phyloP scores from a whole-genome alignment of 2,888 invertebrate species.

The Oligia latruncula region DNA sequence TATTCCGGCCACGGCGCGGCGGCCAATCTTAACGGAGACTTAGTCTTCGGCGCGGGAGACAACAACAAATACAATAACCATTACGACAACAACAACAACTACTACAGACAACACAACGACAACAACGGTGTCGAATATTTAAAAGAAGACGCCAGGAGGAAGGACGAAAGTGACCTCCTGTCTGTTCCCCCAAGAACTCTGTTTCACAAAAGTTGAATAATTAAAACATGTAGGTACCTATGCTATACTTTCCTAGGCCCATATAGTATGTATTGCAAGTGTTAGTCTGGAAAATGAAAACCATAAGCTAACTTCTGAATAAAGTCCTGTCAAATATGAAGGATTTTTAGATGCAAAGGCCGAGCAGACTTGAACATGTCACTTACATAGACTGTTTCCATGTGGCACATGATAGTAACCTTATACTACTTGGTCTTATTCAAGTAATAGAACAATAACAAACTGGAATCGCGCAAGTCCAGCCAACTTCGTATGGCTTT shows the following conservation, averaged over 20 bases:
- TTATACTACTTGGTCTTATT: neutral
- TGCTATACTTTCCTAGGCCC: neutral
- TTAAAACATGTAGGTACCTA: neutral
- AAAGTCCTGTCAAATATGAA: neutral
- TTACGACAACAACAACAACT: too few species aligned
- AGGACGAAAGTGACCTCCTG: neutral
- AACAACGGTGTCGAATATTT: neutral
- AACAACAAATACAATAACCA: too few species aligned
- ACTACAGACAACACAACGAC: too few species aligned
- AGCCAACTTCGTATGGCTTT: constrained; percentile 30
- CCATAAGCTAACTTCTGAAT: neutral
- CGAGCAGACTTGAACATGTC: neutral
- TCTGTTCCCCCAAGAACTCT: neutral
- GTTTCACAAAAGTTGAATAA: neutral
- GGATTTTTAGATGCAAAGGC: neutral
- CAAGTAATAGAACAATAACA: neutral
- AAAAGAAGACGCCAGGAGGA: neutral
- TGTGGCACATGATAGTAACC: neutral
- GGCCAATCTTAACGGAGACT: too few species aligned
- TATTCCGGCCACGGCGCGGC: too few species aligned
- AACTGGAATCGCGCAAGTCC: constrained; percentile 2
- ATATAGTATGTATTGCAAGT: neutral
- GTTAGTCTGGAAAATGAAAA: neutral
- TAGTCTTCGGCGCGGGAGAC: too few species aligned
- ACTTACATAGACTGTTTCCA: neutral